These are phyloP conservation scores for Chalcis sispes DNA, from an alignment of 2,888 invertebrate genomes.

Conservation along the genomic window DNA sequence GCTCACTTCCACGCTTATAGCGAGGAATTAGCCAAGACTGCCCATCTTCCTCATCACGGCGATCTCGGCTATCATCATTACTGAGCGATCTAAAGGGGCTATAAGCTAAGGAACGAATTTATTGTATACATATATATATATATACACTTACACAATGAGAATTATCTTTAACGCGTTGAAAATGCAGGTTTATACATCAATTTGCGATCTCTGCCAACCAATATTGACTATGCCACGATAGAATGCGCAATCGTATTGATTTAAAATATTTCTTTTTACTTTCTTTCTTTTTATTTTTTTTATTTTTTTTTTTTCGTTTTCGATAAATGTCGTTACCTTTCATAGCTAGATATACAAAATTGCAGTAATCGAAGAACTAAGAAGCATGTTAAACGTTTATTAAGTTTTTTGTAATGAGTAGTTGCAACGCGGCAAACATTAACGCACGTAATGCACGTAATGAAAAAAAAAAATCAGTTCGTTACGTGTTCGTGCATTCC, in stretches of 20 bases:
- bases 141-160: neutral
- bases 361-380: neutral
- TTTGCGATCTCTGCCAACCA: slow-evolving; percentile 17
- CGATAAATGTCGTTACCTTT: slow-evolving; percentile 7
- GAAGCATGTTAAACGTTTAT: neutral
- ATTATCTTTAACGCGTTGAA: no score
- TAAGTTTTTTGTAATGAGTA: neutral
- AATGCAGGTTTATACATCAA: slow-evolving; percentile 4
- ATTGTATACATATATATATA: slow-evolving; percentile 15
- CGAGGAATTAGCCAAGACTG: slow-evolving; percentile 64
- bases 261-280: neutral
- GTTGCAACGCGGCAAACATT: neutral
- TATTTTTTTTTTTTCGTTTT: neutral
- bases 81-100: slow-evolving; percentile 7
- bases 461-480: no score
- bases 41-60: slow-evolving; percentile 55
- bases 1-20: slow-evolving; percentile 68
- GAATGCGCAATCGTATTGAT: neutral
- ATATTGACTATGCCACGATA: slow-evolving; percentile 9
- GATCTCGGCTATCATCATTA: slow-evolving; percentile 40
- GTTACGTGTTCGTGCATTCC: no score
- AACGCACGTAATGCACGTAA: no score
- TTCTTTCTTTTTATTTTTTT: neutral
- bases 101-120: slow-evolving; percentile 16
- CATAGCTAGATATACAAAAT: neutral